Evolutionary conservation across 1,140 invertebrate genomes (phyloP).

Genomic region (Lasaia peninsularis): DNA sequence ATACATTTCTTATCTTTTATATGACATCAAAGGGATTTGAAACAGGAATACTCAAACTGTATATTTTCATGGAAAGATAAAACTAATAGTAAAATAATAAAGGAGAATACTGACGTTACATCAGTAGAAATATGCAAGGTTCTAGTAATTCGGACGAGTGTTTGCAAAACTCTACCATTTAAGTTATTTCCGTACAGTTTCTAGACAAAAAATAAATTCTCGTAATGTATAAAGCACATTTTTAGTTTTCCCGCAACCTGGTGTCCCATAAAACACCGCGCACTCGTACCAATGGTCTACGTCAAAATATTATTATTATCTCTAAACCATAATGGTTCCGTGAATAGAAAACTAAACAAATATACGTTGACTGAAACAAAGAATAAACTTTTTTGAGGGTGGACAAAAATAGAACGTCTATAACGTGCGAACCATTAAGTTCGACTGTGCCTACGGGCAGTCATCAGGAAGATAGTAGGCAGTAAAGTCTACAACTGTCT

Average conservation of each 20-base stretch:
- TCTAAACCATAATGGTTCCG: conserved; percentile 2
- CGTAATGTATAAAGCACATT: too few relatives aligned
- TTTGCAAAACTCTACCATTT: too few relatives aligned
- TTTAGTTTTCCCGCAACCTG: background rate
- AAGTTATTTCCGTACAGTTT: too few relatives aligned
- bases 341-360: background rate
- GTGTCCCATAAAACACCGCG: background rate
- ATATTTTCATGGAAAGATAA: too few relatives aligned
- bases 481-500: background rate
- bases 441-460: background rate
- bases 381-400: conserved; percentile 4
- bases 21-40: too few relatives aligned
- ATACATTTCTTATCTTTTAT: too few relatives aligned
- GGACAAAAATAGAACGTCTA: background rate
- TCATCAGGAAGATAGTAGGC: conserved; percentile 2
- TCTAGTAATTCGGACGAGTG: too few relatives aligned
- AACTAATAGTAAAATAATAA: too few relatives aligned
- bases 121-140: too few relatives aligned
- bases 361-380: background rate
- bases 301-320: conserved; percentile 6
- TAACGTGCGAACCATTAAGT: conserved; percentile 1
- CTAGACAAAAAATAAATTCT: too few relatives aligned
- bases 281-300: background rate
- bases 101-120: too few relatives aligned
- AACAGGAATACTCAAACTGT: too few relatives aligned